Evolutionary conservation across 2,113 vertebrate species (phyloP).

Genomic region (Scopus umbretta): DNA sequence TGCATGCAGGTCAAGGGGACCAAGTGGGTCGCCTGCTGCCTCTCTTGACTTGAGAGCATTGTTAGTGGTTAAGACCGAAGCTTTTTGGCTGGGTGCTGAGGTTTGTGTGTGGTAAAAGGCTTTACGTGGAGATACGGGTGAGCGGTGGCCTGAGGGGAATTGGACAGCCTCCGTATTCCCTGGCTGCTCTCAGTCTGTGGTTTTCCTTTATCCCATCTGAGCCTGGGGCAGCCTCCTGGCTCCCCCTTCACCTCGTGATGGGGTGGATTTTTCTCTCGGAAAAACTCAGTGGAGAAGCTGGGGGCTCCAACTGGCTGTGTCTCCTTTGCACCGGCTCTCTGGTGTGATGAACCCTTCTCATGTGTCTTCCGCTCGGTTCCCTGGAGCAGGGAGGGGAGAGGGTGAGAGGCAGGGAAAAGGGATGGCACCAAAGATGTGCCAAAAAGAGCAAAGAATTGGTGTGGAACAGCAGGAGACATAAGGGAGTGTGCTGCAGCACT

Average conservation of each 20-base stretch:
- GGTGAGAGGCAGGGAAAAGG: background rate
- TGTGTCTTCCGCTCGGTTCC: background rate
- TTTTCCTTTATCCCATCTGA: background rate
- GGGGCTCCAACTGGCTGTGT: background rate
- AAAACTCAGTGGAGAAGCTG: background rate
- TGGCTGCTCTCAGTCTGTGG: background rate
- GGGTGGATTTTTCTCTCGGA: background rate
- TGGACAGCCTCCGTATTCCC: background rate
- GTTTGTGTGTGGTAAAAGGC: background rate
- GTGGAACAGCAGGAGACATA: background rate
- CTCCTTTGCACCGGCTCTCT: background rate
- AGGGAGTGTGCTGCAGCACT: background rate
- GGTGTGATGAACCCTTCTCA: background rate
- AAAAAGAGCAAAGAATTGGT: background rate
- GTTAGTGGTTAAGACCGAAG: background rate
- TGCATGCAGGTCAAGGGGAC: background rate
- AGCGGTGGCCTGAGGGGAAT: background rate
- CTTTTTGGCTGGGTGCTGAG: background rate
- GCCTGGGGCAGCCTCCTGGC: fast-evolving
- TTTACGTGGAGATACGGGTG: background rate
- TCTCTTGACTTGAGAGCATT: background rate
- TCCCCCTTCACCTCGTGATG: background rate
- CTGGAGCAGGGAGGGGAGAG: background rate
- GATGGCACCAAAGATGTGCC: background rate
- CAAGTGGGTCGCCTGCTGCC: background rate